Percentiles rank a stretch among this genome's conserved stretches.
Evolutionary conservation across 2,113 vertebrate genomes (phyloP).

Genomic region (Megaceryle torquata): DNA sequence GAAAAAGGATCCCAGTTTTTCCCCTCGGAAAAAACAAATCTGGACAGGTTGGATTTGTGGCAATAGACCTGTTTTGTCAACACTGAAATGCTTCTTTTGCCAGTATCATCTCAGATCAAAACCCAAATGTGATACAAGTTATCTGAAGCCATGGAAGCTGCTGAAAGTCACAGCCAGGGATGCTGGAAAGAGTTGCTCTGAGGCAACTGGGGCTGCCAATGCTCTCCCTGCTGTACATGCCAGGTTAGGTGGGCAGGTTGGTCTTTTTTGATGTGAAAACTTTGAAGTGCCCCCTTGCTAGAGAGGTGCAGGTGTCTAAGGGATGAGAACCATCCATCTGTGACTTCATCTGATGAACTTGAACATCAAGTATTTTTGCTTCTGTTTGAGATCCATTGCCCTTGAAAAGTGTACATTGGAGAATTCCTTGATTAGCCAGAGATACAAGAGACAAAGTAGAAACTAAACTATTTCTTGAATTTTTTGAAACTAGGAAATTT

Average conservation of each 20-base stretch:
- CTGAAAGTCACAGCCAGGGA: neutral
- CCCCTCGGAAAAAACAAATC: neutral
- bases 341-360: neutral
- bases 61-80: neutral
- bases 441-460: neutral
- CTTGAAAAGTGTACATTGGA: neutral
- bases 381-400: neutral
- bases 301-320: neutral
- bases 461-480: neutral
- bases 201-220: neutral
- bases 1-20: neutral
- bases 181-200: neutral
- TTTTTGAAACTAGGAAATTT: neutral
- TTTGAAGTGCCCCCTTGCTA: neutral
- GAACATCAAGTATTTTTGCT: neutral
- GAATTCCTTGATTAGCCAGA: neutral
- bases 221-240: accelerated
- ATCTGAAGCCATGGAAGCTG: neutral
- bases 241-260: neutral
- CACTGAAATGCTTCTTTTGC: neutral
- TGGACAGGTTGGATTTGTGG: neutral
- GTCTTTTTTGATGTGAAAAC: neutral
- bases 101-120: neutral
- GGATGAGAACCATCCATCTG: neutral
- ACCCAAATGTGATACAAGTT: neutral